A percentile compares a stretch with the other conserved stretches of the same genome.
phyloP scores from a whole-genome alignment of 1,140 invertebrate species.

The Bombus soroeensis region DNA sequence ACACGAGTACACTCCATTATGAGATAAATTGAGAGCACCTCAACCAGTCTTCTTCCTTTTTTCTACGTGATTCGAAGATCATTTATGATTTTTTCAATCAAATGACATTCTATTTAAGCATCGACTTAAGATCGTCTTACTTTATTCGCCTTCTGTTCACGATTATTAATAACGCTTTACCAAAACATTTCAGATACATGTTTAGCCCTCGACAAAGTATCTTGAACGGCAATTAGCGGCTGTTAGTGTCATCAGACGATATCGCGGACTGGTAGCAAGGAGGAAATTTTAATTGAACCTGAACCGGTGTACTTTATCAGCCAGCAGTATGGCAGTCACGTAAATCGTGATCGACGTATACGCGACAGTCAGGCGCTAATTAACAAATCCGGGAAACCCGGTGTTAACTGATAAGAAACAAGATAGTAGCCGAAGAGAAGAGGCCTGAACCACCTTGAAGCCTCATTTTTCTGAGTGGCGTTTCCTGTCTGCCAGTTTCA shows the following conservation, averaged over 20 bases:
- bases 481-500: slow-evolving; percentile 76
- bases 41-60: slow-evolving; percentile 12
- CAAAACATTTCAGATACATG: not conserved
- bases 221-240: slow-evolving; percentile 7
- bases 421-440: slow-evolving; percentile 30
- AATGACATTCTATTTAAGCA: not conserved
- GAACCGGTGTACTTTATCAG: slow-evolving; percentile 7
- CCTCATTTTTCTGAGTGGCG: slow-evolving; percentile 78
- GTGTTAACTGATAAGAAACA: slow-evolving; percentile 34
- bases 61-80: slow-evolving; percentile 18
- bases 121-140: not conserved
- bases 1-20: slow-evolving; percentile 21
- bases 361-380: slow-evolving; percentile 23
- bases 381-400: slow-evolving; percentile 26
- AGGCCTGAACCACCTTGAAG: slow-evolving; percentile 74
- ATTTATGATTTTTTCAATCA: not conserved
- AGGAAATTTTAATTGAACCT: slow-evolving; percentile 26
- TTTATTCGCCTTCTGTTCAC: not conserved
- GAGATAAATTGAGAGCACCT: slow-evolving; percentile 37
- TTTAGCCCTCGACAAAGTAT: not conserved
- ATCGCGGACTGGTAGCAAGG: slow-evolving; percentile 15
- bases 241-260: slow-evolving; percentile 24
- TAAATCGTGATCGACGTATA: slow-evolving; percentile 17
- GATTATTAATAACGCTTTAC: not conserved
- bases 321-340: not conserved